phyloP scores from a whole-genome alignment of 2,888 invertebrate genomes.

The Cabera pusaria region DNA sequence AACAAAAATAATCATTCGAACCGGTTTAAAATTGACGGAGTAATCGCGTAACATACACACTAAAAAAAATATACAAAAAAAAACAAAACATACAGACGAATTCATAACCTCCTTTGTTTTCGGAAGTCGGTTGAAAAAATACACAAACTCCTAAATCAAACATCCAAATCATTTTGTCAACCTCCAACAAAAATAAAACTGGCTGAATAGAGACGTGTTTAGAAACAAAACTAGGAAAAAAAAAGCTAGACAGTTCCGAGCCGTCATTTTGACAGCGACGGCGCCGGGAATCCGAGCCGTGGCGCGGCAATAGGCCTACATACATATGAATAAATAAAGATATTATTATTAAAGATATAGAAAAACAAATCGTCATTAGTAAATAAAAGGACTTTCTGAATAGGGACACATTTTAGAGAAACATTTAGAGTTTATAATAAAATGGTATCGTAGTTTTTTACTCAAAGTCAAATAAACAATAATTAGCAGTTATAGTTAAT shows the following conservation, averaged over 20 bases:
- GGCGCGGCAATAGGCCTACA: constrained; percentile 67
- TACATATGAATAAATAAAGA: constrained; percentile 44
- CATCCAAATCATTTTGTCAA: constrained; percentile 26
- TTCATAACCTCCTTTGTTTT: too few relatives aligned
- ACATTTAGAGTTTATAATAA: constrained; percentile 3
- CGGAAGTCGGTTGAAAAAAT: not conserved
- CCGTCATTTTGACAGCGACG: constrained; percentile 71
- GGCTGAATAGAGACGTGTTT: constrained; percentile 58
- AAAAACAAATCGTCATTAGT: constrained; percentile 32
- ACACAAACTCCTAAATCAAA: not conserved
- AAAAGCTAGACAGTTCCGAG: constrained; percentile 52
- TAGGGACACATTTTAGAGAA: constrained; percentile 9
- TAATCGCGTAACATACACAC: too few relatives aligned
- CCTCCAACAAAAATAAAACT: constrained; percentile 27
- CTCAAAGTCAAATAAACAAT: too few relatives aligned
- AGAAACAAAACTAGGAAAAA: constrained; percentile 43
- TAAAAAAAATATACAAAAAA: too few relatives aligned
- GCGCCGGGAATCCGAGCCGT: constrained; percentile 63
- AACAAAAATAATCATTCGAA: too few relatives aligned
- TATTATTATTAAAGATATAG: too few relatives aligned
- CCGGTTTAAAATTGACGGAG: too few relatives aligned
- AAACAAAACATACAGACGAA: too few relatives aligned
- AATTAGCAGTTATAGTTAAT: too few relatives aligned
- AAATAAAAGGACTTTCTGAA: constrained; percentile 22
- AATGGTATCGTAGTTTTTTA: too few relatives aligned